Percentiles rank a stretch among this genome's conserved stretches.
These are phyloP conservation scores for Zaprionus nigranus DNA, from an alignment of 1,140 invertebrate species.

Conservation along the genomic window DNA sequence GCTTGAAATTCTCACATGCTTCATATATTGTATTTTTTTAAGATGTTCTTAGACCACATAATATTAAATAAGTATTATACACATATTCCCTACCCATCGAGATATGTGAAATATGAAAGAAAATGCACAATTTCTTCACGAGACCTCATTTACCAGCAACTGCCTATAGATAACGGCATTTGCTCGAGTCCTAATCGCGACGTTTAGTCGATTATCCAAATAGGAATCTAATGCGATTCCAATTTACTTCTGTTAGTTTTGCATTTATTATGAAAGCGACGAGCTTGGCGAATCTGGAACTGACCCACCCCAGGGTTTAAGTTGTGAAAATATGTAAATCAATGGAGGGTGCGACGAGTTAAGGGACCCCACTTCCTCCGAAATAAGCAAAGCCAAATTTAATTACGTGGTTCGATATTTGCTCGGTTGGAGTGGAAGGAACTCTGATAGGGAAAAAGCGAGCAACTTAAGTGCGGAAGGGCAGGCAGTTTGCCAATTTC, in stretches of 20 bases:
- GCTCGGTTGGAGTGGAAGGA: background rate
- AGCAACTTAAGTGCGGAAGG: slow-evolving; percentile 1
- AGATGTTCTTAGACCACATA: too few relatives aligned
- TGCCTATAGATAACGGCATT: background rate
- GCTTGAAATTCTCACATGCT: too few relatives aligned
- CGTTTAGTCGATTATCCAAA: background rate
- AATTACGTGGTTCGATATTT: slow-evolving; percentile 55
- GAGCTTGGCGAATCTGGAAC: background rate
- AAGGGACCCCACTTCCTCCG: background rate
- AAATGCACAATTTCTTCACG: too few relatives aligned
- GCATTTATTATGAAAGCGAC: slow-evolving; percentile 3
- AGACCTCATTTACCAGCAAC: background rate
- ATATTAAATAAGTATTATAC: too few relatives aligned
- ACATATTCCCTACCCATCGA: too few relatives aligned
- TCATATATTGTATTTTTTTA: too few relatives aligned
- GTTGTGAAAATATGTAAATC: slow-evolving; percentile 48
- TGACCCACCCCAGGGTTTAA: background rate
- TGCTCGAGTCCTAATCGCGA: background rate
- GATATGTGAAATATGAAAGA: too few relatives aligned
- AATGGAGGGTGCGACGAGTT: background rate
- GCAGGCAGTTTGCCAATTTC: slow-evolving; percentile 27
- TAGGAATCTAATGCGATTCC: slow-evolving; percentile 5
- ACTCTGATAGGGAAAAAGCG: background rate
- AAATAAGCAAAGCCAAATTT: slow-evolving; percentile 51
- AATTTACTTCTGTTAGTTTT: background rate